phyloP scores from a whole-genome alignment of 2,888 invertebrate species.

The Xylocampa areola region DNA sequence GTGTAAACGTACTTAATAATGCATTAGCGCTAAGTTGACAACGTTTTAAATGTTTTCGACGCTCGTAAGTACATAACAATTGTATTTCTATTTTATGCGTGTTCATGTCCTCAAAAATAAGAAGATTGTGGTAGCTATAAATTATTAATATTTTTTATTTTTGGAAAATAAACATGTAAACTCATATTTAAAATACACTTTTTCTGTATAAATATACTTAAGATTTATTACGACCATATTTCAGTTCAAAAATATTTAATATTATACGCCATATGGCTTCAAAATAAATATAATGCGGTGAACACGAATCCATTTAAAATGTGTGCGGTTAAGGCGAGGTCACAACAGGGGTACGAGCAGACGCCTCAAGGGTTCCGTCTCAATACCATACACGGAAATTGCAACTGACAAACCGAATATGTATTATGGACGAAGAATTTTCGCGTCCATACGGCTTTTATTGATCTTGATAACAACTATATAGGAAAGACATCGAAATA shows the following conservation, averaged over 20 bases:
- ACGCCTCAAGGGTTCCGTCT: constrained; percentile 41
- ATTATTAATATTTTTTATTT: constrained; percentile 6
- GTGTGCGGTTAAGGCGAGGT: constrained; percentile 36
- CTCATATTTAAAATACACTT: neutral
- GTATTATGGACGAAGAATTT: constrained; percentile 50
- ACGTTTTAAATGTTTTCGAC: constrained; percentile 47
- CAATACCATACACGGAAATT: constrained; percentile 55
- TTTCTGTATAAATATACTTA: neutral
- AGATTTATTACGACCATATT: constrained; percentile 15
- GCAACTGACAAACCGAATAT: constrained; percentile 56
- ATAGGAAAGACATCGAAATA: constrained; percentile 10
- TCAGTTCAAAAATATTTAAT: constrained; percentile 24
- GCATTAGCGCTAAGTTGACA: constrained; percentile 58
- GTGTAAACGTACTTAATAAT: constrained; percentile 61
- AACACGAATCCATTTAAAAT: constrained; percentile 44
- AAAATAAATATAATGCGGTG: constrained; percentile 32
- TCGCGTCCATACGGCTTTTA: constrained; percentile 29
- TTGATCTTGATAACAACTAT: constrained; percentile 33
- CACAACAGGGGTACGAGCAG: constrained; percentile 33
- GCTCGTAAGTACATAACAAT: constrained; percentile 50
- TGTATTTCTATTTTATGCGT: constrained; percentile 19
- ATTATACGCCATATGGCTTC: constrained; percentile 19
- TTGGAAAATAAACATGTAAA: neutral
- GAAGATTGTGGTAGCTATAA: constrained; percentile 26
- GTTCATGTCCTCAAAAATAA: constrained; percentile 13